These are phyloP conservation scores for Argyrosomus japonicus DNA, from an alignment of 2,113 vertebrate genomes.

Conservation along the genomic window DNA sequence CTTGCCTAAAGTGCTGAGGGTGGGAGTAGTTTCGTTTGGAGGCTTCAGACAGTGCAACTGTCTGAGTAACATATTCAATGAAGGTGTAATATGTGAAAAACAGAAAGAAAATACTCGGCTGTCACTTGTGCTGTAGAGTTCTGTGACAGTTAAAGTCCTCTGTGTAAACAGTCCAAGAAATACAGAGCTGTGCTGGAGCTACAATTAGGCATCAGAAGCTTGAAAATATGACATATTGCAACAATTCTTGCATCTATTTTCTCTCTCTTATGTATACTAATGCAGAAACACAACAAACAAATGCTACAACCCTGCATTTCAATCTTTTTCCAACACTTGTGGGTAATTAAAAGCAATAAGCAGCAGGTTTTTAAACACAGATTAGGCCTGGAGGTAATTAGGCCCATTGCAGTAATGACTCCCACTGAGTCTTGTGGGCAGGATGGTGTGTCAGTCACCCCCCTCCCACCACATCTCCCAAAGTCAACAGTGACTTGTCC, in stretches of 20 bases:
- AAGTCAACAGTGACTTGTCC: constrained; percentile 68
- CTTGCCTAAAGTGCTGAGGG: constrained; percentile 17
- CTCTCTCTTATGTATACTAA: background rate
- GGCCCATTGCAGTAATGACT: constrained; percentile 71
- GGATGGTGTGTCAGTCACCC: constrained; percentile 61
- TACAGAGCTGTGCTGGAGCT: background rate
- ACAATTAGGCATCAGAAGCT: constrained; percentile 10
- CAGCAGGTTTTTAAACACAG: constrained; percentile 74
- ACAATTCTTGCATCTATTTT: background rate
- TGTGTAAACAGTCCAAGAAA: constrained; percentile 29
- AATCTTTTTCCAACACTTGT: constrained; percentile 50
- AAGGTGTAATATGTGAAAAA: constrained; percentile 25
- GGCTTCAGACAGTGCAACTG: constrained; percentile 21
- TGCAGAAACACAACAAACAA: constrained; percentile 13
- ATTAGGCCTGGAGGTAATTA: constrained; percentile 76
- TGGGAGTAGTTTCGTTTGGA: constrained; percentile 35
- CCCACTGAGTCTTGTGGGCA: constrained; percentile 67
- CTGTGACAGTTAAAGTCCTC: background rate
- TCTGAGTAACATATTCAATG: constrained; percentile 38
- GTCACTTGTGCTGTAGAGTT: background rate
- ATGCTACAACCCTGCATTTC: constrained; percentile 30
- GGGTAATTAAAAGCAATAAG: constrained; percentile 71
- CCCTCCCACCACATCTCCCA: constrained; percentile 57
- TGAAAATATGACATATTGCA: background rate
- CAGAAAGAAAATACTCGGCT: background rate